Evolutionary conservation across 53 echinoderm and acorn worm genomes (phyloP), one percentile per base, ranked within the genome.

Genomic region (Glandiceps talaboti): DNA sequence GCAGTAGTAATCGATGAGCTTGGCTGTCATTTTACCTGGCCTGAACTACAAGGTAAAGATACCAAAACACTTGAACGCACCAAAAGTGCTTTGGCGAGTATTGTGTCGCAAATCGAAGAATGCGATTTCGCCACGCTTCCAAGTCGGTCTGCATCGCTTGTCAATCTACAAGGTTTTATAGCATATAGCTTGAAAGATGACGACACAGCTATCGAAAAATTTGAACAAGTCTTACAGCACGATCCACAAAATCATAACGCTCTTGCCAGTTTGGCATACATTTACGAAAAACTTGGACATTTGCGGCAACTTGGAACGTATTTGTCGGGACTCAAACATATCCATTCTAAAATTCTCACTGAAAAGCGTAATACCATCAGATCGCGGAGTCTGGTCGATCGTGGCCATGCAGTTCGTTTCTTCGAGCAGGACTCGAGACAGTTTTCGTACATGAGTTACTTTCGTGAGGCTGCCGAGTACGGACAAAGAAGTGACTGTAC

Each of bases 1-100:
- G n/a, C n/a, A n/a, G n/a, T n/a, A n/a, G n/a, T n/a, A n/a, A n/a
- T n/a, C n/a, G 79, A 78, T 1, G 32, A 78, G n/a, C 27, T 78
- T 32, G 31, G 32, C n/a, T 95, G 95, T 33, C 95, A 95, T 75
- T 79, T 95, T 25, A 95, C 95, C 26, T 95, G 95, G 95, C 74
- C 84, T 0, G 95, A 95, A 30, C 79, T 96, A 72, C 82, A 85
- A 29, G 79, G 87, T 10, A 81, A 90, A 1, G 84, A 85, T 6
- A 88, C 74, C 30, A 86, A 87, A 28, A 77, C 86, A 1, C 80
- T 93, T 14, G 76, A 81, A 1, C 30, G 33, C 27, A 79, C 85
- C 26, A 87, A 79, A 75, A 76, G 72, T 20, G 33, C 81, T 14
- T 77, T 90, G 20, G 31, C 86, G 64, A 45, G 20, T 12, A 45